Evolutionary conservation across 1,140 invertebrate species (phyloP).

Genomic region (Macrobrachium nipponense): DNA sequence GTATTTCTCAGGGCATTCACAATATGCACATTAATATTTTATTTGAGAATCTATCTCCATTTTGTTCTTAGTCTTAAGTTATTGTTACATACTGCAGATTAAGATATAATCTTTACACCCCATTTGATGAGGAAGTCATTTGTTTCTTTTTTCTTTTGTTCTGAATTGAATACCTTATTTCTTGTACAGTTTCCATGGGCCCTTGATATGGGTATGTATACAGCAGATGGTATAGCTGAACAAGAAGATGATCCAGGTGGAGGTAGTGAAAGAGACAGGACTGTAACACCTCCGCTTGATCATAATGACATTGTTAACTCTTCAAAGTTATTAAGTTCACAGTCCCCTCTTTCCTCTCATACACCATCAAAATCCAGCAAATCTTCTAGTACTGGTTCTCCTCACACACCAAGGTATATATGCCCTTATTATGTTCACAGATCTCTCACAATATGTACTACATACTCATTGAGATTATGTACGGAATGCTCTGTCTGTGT

Average conservation of each 20-base stretch:
- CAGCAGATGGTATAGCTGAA: constrained; percentile 72
- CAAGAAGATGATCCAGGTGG: constrained; percentile 63
- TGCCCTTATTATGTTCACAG: too few species aligned
- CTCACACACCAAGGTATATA: constrained; percentile 21
- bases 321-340: constrained; percentile 5
- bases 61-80: neutral
- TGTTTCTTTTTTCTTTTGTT: constrained; percentile 27
- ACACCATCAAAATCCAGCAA: constrained; percentile 25
- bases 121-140: neutral
- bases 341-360: neutral
- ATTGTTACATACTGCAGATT: too few species aligned
- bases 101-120: neutral
- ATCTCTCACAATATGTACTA: too few species aligned
- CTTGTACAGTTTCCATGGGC: constrained; percentile 72
- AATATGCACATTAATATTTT: neutral
- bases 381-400: constrained; percentile 9
- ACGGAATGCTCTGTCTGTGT: too few species aligned
- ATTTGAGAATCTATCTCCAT: neutral
- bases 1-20: too few species aligned
- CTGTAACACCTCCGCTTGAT: constrained; percentile 11
- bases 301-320: constrained; percentile 21
- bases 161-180: too few species aligned
- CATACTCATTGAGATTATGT: too few species aligned
- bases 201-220: constrained; percentile 76
- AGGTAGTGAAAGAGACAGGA: constrained; percentile 13